These are phyloP conservation scores for Chloroclysta siterata DNA, from an alignment of 2,888 invertebrate genomes.

Conservation along the genomic window DNA sequence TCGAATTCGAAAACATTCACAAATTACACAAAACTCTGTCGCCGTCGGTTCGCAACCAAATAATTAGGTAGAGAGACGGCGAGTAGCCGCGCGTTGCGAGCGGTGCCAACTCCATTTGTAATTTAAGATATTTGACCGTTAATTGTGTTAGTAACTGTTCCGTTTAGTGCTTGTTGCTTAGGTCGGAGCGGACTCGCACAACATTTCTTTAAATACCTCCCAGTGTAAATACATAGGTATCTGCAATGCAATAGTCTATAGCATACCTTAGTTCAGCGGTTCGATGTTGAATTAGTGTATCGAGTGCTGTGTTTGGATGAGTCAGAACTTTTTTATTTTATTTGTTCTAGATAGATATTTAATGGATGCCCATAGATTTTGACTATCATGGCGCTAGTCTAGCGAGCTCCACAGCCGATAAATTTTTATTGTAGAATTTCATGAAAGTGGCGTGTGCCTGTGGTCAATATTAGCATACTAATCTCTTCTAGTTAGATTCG, in stretches of 20 bases:
- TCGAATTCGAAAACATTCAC: conserved; percentile 51
- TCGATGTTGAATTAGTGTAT: conserved; percentile 62
- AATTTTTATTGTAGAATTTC: conserved; percentile 75
- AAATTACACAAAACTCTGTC: conserved; percentile 59
- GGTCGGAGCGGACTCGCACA: conserved; percentile 61
- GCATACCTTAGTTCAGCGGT: conserved; percentile 65
- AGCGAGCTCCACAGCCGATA: conserved; percentile 78
- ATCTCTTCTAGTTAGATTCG: conserved; percentile 79
- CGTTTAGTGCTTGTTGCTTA: conserved; percentile 79
- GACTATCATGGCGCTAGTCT: conserved; percentile 72
- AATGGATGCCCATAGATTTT: conserved; percentile 75
- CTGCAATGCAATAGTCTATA: conserved; percentile 58
- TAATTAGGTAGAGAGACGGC: conserved; percentile 75
- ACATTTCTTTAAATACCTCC: conserved; percentile 61
- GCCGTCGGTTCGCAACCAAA: conserved; percentile 74
- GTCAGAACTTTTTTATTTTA: conserved; percentile 72
- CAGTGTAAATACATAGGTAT: conserved; percentile 29
- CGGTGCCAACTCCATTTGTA: conserved; percentile 78
- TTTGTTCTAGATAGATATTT: conserved; percentile 70
- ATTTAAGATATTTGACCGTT: conserved; percentile 79
- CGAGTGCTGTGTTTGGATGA: conserved; percentile 81
- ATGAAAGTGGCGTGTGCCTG: conserved; percentile 66
- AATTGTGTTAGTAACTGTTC: conserved; percentile 77
- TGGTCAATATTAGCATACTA: conserved; percentile 77
- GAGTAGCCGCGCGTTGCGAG: conserved; percentile 70